Conservation (phyloP, 2,113 vertebrate species). For the Ginglymostoma cirratum region DNA sequence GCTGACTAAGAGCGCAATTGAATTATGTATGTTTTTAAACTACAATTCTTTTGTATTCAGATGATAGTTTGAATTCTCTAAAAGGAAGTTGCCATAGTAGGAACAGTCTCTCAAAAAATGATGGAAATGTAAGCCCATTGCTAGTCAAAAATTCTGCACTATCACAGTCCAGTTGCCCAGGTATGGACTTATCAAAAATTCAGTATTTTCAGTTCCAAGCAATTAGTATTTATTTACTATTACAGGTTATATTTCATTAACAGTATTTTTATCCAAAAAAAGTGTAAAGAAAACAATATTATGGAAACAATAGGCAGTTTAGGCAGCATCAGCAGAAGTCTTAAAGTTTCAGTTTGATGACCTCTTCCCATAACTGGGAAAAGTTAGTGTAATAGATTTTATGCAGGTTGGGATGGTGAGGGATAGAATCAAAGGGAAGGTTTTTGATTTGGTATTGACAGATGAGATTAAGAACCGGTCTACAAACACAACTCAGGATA, state of each 20-base stretch:
- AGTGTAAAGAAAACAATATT: background rate
- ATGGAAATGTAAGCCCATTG: background rate
- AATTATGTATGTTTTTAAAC: constrained; percentile 1
- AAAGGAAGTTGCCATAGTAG: background rate
- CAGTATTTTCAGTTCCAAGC: background rate
- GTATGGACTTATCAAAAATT: background rate
- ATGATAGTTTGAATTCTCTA: background rate
- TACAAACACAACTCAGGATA: no score
- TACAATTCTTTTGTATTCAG: constrained; percentile 11
- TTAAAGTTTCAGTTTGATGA: background rate
- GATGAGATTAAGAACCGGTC: background rate
- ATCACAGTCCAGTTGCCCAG: background rate
- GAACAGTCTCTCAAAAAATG: background rate
- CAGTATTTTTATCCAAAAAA: background rate
- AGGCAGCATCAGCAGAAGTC: background rate
- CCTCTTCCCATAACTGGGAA: background rate
- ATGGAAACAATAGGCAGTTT: background rate
- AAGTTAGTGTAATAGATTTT: background rate
- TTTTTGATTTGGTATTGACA: background rate
- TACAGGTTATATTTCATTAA: background rate
- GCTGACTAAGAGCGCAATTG: background rate
- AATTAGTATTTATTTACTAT: background rate
- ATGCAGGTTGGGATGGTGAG: background rate
- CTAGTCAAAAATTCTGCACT: background rate
- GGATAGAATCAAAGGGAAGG: background rate